Conservation (phyloP, 1,140 invertebrate genomes). For the Conus ventricosus region DNA sequence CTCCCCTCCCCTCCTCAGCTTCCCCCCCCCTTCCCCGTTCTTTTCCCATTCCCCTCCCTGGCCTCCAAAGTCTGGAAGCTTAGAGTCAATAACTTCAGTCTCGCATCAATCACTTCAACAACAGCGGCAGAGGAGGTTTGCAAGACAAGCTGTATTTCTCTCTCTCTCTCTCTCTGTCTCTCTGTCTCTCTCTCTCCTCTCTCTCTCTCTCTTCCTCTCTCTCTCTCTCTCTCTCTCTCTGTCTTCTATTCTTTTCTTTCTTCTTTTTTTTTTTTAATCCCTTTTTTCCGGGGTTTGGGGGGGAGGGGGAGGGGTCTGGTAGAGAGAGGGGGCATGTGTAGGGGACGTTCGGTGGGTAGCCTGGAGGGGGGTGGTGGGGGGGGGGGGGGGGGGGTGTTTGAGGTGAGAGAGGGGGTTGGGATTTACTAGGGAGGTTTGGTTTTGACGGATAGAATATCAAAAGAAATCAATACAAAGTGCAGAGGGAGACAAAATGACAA, state of each 20-base stretch:
- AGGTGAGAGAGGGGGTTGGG: too few relatives aligned
- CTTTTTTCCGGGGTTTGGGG: neutral
- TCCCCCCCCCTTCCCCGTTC: neutral
- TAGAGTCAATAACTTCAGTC: neutral
- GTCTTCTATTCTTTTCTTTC: too few relatives aligned
- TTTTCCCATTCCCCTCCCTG: neutral
- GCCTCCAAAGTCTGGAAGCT: neutral
- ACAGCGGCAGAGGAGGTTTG: neutral
- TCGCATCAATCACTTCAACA: slow-evolving; percentile 7
- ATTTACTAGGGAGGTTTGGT: too few relatives aligned
- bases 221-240: too few relatives aligned
- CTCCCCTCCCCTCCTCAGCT: neutral
- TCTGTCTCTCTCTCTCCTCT: too few relatives aligned
- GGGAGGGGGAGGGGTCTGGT: neutral
- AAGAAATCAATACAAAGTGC: neutral
- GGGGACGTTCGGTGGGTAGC: neutral
- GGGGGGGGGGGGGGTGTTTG: neutral
- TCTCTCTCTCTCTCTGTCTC: too few relatives aligned
- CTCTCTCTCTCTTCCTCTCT: too few relatives aligned
- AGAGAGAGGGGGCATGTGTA: neutral
- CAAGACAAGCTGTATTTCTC: neutral
- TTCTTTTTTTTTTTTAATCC: too few relatives aligned
- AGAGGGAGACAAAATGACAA: neutral
- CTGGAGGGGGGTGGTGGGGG: neutral
- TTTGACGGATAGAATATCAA: too few relatives aligned